These are phyloP conservation scores for Lordiphosa collinella DNA, from an alignment of 1,140 invertebrate genomes.

Conservation along the genomic window DNA sequence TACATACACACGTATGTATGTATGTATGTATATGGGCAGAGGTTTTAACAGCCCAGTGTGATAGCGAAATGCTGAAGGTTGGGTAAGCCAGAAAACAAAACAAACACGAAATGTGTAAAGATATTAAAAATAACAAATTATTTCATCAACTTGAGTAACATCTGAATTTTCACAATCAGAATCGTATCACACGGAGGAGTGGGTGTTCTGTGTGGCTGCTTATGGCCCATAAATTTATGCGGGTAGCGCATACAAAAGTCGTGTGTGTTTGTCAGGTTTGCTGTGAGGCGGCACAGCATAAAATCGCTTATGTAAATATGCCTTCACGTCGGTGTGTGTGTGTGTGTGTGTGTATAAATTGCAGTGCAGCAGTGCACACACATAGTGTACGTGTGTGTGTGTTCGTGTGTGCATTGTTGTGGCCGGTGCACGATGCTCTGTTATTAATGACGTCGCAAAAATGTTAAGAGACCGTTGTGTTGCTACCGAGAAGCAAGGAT, in stretches of 20 bases:
- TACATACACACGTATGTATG: neutral
- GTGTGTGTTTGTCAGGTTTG: neutral
- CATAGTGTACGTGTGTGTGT: constrained; percentile 1
- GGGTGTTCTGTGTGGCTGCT: too few relatives aligned
- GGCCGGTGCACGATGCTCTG: constrained; percentile 45
- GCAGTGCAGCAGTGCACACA: constrained; percentile 23
- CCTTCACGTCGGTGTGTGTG: constrained; percentile 17
- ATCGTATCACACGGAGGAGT: too few relatives aligned
- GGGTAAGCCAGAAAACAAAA: neutral
- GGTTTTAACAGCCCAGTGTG: constrained; percentile 1
- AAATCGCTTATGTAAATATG: constrained; percentile 74
- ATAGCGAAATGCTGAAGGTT: constrained; percentile 6
- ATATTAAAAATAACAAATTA: too few relatives aligned
- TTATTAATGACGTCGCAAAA: constrained; percentile 64
- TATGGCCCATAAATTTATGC: neutral
- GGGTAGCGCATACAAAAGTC: constrained; percentile 39
- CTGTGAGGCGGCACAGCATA: constrained; percentile 52
- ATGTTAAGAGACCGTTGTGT: constrained; percentile 41
- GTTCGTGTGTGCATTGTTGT: constrained; percentile 24
- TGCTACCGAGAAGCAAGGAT: neutral
- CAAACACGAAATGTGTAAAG: neutral
- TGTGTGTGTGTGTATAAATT: constrained; percentile 16
- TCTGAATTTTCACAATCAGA: too few relatives aligned
- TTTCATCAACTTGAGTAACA: too few relatives aligned
- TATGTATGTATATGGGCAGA: constrained; percentile 1